Evolutionary conservation across 2,888 invertebrate genomes (phyloP).

Genomic region (Rhagonycha fulva): DNA sequence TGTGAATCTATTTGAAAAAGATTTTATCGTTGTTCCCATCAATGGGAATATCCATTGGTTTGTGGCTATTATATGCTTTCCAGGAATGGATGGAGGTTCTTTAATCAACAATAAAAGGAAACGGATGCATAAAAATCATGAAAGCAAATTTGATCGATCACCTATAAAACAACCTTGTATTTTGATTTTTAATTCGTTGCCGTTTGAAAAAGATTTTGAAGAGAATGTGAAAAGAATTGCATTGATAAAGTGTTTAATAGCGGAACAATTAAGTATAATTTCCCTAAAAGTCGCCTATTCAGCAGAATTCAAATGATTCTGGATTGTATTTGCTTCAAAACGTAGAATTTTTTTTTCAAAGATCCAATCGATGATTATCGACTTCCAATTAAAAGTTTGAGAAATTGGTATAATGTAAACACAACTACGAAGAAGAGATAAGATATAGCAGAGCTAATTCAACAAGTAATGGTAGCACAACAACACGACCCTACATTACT

Average conservation of each 20-base stretch:
- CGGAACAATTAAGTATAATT: slow-evolving; percentile 82
- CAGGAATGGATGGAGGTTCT: slow-evolving; percentile 74
- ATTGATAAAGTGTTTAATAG: slow-evolving; percentile 77
- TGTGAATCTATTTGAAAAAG: slow-evolving; percentile 95
- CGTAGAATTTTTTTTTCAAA: slow-evolving; percentile 93
- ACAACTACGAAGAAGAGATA: slow-evolving; percentile 83
- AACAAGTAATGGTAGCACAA: slow-evolving; percentile 72
- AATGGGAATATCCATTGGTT: slow-evolving; percentile 99
- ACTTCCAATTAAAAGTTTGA: slow-evolving; percentile 80
- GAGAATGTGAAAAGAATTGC: too few relatives aligned
- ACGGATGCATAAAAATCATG: too few relatives aligned
- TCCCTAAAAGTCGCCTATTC: slow-evolving; percentile 91
- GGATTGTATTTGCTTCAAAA: slow-evolving; percentile 94
- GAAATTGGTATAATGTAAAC: slow-evolving; percentile 86
- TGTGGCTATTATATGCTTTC: slow-evolving; percentile 94
- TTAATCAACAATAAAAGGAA: slow-evolving; percentile 67
- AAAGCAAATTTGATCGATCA: slow-evolving; percentile 56
- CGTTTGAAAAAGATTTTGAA: too few relatives aligned
- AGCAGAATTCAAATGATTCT: slow-evolving; percentile 96
- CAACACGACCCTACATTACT: slow-evolving; percentile 69
- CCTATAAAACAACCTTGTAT: slow-evolving; percentile 70
- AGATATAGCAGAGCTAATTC: slow-evolving; percentile 80
- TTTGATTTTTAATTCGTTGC: slow-evolving; percentile 92
- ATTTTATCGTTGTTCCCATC: slow-evolving; percentile 95
- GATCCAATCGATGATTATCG: slow-evolving; percentile 82